Conservation (phyloP, 2,113 vertebrate genomes). For the Actenoides lindsayi region DNA sequence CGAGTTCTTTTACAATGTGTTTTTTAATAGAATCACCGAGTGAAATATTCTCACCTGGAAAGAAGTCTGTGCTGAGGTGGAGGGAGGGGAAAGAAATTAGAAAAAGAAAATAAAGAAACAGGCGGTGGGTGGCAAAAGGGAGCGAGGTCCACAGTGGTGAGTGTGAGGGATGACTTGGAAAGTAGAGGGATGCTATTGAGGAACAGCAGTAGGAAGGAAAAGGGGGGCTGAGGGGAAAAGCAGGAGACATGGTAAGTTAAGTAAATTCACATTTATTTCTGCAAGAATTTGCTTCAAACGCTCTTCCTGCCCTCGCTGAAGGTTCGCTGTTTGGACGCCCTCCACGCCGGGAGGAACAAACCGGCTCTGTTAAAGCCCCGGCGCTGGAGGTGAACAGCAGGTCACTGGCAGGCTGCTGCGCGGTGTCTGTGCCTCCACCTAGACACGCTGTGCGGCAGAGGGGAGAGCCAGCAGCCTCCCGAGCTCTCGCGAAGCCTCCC, state of each 20-base stretch:
- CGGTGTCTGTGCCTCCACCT: not conserved
- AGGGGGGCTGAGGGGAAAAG: conserved; percentile 42
- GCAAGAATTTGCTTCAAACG: conserved; percentile 68
- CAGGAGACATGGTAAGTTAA: conserved; percentile 76
- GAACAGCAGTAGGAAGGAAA: conserved; percentile 63
- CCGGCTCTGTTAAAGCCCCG: conserved; percentile 22
- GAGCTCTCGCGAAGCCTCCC: not conserved
- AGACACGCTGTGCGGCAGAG: not conserved
- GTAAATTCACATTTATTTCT: conserved; percentile 75
- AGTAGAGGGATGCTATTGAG: conserved; percentile 68
- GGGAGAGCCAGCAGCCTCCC: not conserved
- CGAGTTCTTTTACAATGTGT: not conserved
- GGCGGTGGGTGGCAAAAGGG: conserved; percentile 56
- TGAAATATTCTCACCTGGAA: conserved; percentile 59
- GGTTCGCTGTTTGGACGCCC: conserved; percentile 43
- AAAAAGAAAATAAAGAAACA: conserved; percentile 59
- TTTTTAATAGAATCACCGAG: not conserved
- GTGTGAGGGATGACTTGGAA: conserved; percentile 63
- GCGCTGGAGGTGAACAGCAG: conserved; percentile 47
- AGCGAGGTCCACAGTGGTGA: conserved; percentile 26
- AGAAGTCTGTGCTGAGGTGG: conserved; percentile 23
- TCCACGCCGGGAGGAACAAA: conserved; percentile 58
- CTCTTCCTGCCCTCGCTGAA: conserved; percentile 62
- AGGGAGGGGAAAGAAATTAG: conserved; percentile 42
- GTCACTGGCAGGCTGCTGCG: conserved; percentile 39